A percentile compares a stretch with the other conserved stretches of the same genome.
Evolutionary conservation across 1,140 invertebrate species (phyloP).

Genomic region (Plutomurus gul): DNA sequence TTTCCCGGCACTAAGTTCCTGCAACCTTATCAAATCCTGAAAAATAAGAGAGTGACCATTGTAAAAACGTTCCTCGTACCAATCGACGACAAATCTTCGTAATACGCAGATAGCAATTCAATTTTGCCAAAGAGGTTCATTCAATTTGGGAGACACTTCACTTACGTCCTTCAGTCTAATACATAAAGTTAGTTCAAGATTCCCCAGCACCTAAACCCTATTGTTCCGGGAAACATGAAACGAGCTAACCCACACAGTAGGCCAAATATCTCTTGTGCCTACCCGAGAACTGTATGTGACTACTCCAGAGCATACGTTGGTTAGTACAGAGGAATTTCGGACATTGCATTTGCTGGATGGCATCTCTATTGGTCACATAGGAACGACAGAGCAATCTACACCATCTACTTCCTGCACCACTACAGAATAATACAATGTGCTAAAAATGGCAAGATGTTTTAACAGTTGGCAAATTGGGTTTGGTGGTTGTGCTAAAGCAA

Average conservation of each 20-base stretch:
- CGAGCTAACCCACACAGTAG: too few relatives aligned
- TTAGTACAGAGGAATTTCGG: too few relatives aligned
- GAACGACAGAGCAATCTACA: not conserved
- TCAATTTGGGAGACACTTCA: conserved; percentile 7
- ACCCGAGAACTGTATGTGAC: too few relatives aligned
- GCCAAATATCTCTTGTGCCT: too few relatives aligned
- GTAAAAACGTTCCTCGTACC: too few relatives aligned
- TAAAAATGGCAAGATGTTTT: conserved; percentile 27
- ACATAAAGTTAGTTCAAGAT: not conserved
- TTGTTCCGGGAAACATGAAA: not conserved
- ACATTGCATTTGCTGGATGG: too few relatives aligned
- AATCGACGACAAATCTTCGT: too few relatives aligned
- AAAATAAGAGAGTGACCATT: too few relatives aligned
- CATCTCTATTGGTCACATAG: too few relatives aligned
- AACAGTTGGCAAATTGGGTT: conserved; percentile 15
- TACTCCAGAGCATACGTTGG: too few relatives aligned
- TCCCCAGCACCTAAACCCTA: not conserved
- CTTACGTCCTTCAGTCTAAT: conserved; percentile 13
- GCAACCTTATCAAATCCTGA: too few relatives aligned
- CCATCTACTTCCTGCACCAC: not conserved
- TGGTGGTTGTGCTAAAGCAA: not conserved
- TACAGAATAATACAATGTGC: not conserved
- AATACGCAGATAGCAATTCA: not conserved
- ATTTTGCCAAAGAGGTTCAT: not conserved
- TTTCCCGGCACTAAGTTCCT: too few relatives aligned